Evolutionary conservation across 2,797 vertebrate species (phyloP).

Genomic region (Orestias chungarensis): DNA sequence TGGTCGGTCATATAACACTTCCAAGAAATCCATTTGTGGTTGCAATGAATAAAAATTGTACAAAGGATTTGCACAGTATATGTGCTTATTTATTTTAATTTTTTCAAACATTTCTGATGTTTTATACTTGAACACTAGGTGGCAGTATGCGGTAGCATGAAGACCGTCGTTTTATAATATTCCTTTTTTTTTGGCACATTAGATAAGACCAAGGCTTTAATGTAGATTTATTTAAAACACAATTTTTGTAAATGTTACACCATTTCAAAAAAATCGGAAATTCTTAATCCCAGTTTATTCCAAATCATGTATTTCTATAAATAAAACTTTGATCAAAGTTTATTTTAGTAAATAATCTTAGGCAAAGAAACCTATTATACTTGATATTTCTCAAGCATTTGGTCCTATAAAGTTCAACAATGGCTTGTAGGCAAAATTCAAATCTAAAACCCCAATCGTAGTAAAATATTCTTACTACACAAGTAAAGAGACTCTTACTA

Average conservation of each 20-base stretch:
- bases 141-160: background rate
- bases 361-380: background rate
- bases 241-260: too few species aligned
- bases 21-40: too few species aligned
- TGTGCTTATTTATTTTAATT: background rate
- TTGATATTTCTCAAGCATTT: background rate
- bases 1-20: too few species aligned
- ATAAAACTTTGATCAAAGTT: background rate
- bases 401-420: background rate
- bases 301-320: too few species aligned
- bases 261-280: too few species aligned
- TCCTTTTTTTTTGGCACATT: too few species aligned
- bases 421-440: too few species aligned
- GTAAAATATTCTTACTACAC: too few species aligned
- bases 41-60: too few species aligned
- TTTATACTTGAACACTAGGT: constrained; percentile 4
- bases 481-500: too few species aligned
- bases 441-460: too few species aligned
- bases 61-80: background rate
- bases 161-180: background rate
- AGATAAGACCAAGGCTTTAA: background rate
- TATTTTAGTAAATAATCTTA: background rate
- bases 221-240: too few species aligned
- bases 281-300: background rate
- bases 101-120: background rate